These are phyloP conservation scores for Kryptolebias marmoratus DNA, from an alignment of 2,113 vertebrate genomes.

Conservation along the genomic window DNA sequence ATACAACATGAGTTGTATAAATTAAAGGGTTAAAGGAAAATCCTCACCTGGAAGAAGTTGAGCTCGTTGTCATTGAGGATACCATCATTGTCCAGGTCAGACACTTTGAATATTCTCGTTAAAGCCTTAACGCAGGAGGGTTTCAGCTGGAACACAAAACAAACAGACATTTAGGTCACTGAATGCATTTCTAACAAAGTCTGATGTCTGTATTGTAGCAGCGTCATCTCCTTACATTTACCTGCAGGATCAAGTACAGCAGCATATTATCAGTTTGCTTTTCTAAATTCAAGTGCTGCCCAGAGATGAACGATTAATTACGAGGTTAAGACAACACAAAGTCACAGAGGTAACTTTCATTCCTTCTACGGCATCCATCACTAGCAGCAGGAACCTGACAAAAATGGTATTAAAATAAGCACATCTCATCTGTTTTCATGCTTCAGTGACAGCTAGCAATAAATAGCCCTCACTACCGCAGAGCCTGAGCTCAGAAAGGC, in stretches of 20 bases:
- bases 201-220: background rate
- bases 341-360: background rate
- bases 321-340: background rate
- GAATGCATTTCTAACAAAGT: too few relatives aligned
- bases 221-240: background rate
- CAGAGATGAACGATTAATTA: background rate
- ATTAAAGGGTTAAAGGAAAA: fast-evolving
- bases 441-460: background rate
- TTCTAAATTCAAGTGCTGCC: too few relatives aligned
- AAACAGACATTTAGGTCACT: background rate
- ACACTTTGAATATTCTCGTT: conserved; percentile 98
- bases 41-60: conserved; percentile 95
- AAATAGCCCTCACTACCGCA: too few relatives aligned
- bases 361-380: background rate
- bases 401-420: background rate
- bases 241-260: background rate
- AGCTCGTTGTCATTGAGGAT: conserved; percentile 97
- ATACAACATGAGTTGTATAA: background rate
- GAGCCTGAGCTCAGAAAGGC: too few relatives aligned
- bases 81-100: conserved; percentile 97
- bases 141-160: conserved; percentile 86
- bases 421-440: background rate
- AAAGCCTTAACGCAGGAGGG: conserved; percentile 93
- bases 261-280: too few relatives aligned
- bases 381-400: background rate